Base-by-base conservation (phyloP, 1,140 invertebrate species). In the Daktulosphaira vitifoliae region DNA sequence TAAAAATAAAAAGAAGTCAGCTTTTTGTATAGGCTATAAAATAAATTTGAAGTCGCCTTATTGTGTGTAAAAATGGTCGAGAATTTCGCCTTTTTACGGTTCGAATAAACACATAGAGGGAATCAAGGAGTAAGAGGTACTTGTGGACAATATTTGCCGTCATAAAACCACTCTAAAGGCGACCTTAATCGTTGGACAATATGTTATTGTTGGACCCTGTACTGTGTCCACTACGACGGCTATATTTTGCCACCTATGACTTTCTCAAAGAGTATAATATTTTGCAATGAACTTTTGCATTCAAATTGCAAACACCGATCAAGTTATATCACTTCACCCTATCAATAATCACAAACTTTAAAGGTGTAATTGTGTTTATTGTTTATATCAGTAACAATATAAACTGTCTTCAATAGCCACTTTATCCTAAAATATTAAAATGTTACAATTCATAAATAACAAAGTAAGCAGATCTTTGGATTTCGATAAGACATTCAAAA, bases 11-110 rank as follows among this genome's bases (percentile, higher is more conserved):
- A 62, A 62, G 11, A 33, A 33, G 29, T 22, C 56, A 62, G 56
- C 56, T 62, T 62, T 62, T 62, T 46, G 56, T 62, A 44, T 44
- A 62, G 53, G 44, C 53, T 39, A 62, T 62, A 62, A 46, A 62
- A 62, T 62, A 62, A 62, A 62, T 62, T 62, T 39, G 39, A 39
- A 25, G 56, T 46, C 56, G 56, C 56, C 56, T 62, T 62, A 62
- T 62, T 48, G 56, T 62, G 56, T 62, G 56, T 62, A 62, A 62
- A 62, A 62, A 62, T 62, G 56, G 56, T 62, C 56, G 25, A 48
- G 56, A 38, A 33, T 48, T 62, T 62, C 42, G 56, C 56, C 56
- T 62, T 62, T 62, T 62, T 48, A 62, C 56, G 56, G 42, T 8
- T 29, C 42, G 25, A 48, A 62, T 62, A 48, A 59, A 33, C 56